Percentiles rank a stretch among this genome's conserved stretches.
Evolutionary conservation across 2,113 vertebrate genomes (phyloP).

Genomic region (Poeciliopsis occidentalis): DNA sequence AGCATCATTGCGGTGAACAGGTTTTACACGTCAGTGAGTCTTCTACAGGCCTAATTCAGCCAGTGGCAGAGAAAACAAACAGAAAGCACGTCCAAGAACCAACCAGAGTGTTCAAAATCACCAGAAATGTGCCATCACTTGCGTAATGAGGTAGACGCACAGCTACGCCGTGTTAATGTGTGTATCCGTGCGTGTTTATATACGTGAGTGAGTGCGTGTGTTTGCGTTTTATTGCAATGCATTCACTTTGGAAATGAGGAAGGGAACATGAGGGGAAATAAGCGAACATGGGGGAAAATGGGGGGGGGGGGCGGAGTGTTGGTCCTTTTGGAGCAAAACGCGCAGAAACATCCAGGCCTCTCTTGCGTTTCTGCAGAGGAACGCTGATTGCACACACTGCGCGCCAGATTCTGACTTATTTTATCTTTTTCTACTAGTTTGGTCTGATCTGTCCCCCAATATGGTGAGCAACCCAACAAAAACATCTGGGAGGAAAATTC

Average conservation of each 20-base stretch:
- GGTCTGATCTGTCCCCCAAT: background rate
- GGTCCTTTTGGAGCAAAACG: constrained; percentile 22
- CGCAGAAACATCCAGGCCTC: background rate
- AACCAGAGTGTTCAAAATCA: constrained; percentile 48
- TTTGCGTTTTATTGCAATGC: constrained; percentile 83
- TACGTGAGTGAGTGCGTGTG: constrained; percentile 44
- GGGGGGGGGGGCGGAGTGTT: too few species aligned
- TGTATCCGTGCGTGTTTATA: constrained; percentile 41
- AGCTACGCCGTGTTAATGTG: constrained; percentile 68
- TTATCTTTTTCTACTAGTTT: background rate
- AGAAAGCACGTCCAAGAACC: constrained; percentile 30
- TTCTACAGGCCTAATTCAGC: constrained; percentile 66
- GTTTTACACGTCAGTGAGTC: constrained; percentile 70
- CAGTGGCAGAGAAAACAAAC: constrained; percentile 26
- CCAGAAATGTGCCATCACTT: constrained; percentile 76
- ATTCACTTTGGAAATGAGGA: constrained; percentile 44
- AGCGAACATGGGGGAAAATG: too few species aligned
- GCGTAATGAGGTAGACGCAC: constrained; percentile 92
- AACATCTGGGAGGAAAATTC: constrained; percentile 59
- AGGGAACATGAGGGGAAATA: background rate
- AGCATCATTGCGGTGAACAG: constrained; percentile 85
- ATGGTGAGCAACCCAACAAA: constrained; percentile 9
- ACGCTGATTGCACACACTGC: constrained; percentile 66
- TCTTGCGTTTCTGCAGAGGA: constrained; percentile 40
- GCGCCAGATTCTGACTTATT: constrained; percentile 22